Percentiles rank a stretch among this genome's conserved stretches.
Conservation (phyloP, 2,888 invertebrate genomes). For the Papilio protenor region DNA sequence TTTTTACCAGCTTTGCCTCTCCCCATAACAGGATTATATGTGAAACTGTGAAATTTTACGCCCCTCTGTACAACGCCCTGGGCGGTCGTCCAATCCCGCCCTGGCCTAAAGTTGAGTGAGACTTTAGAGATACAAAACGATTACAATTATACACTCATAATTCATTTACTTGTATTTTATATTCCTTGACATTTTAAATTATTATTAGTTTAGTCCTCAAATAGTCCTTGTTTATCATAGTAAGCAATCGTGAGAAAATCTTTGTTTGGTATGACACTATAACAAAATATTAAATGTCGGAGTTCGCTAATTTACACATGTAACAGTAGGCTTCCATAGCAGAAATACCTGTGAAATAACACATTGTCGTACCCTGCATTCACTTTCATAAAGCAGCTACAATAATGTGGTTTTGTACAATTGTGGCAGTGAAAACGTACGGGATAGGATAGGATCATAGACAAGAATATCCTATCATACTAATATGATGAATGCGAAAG, state of each 20-base stretch:
- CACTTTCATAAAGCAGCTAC: background rate
- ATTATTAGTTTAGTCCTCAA: background rate
- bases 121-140: too few species aligned
- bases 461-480: too few species aligned
- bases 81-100: too few species aligned
- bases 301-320: background rate
- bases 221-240: background rate
- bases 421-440: too few species aligned
- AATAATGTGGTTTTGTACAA: too few species aligned
- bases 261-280: background rate
- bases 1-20: too few species aligned
- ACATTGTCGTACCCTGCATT: background rate
- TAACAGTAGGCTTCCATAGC: background rate
- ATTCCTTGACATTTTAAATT: background rate
- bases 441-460: too few species aligned
- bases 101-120: too few species aligned
- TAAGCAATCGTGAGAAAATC: slow-evolving; percentile 5
- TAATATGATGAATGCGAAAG: too few species aligned
- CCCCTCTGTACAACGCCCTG: too few species aligned
- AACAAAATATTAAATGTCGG: background rate
- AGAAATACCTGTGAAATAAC: background rate
- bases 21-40: too few species aligned
- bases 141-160: background rate
- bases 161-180: background rate
- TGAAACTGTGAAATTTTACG: too few species aligned